Conservation (phyloP, 30 jellyfish, hydroid and myxozoan genomes). For the Sanderia malayensis region DNA sequence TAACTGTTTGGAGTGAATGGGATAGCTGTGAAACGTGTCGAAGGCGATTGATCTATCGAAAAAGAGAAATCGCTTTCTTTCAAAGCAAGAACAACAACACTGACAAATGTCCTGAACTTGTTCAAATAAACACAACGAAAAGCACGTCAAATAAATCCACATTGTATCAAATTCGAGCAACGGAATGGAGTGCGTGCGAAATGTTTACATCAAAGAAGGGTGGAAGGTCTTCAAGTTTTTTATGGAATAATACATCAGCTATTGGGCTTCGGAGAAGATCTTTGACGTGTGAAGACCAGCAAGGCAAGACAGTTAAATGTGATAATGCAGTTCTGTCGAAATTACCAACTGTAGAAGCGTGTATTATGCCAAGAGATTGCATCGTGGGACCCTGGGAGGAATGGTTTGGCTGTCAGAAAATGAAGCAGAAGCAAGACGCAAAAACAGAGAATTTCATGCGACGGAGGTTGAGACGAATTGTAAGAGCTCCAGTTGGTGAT, state of each 20-base stretch:
- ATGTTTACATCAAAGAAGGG: not conserved
- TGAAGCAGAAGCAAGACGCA: not conserved
- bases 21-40: conserved; percentile 22
- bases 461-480: conserved; percentile 21
- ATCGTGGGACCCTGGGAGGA: conserved; percentile 32
- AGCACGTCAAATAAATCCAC: not conserved
- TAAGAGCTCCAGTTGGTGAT: not conserved
- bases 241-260: not conserved
- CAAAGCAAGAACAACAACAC: conserved; percentile 16
- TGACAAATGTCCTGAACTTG: conserved; percentile 26
- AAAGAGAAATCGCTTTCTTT: conserved; percentile 28
- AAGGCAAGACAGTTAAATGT: conserved; percentile 28
- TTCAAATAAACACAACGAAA: conserved; percentile 16
- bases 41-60: conserved; percentile 13
- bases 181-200: conserved; percentile 40
- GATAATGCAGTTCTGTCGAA: not conserved
- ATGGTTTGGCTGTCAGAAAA: conserved; percentile 45
- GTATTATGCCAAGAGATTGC: conserved; percentile 58
- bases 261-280: conserved; percentile 28
- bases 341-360: conserved; percentile 7
- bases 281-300: conserved; percentile 7
- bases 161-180: not conserved
- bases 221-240: not conserved
- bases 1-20: conserved; percentile 52
- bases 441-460: not conserved